These are phyloP conservation scores for Aix galericulata DNA, from an alignment of 2,113 vertebrate species.

Conservation along the genomic window DNA sequence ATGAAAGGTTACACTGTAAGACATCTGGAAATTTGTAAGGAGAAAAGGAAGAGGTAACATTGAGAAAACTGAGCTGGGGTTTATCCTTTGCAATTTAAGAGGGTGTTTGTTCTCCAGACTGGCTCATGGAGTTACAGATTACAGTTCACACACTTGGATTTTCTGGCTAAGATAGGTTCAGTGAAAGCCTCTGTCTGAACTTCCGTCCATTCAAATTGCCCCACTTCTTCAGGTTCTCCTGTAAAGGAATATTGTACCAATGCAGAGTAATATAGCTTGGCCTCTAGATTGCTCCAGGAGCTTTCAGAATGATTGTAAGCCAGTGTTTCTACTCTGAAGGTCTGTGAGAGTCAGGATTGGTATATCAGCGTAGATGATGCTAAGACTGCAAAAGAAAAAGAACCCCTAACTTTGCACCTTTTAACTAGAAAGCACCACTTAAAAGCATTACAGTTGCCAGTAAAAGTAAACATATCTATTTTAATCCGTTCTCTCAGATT, in stretches of 20 bases:
- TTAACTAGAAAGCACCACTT: background rate
- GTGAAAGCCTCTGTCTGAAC: background rate
- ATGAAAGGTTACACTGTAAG: background rate
- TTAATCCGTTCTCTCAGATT: background rate
- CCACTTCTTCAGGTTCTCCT: background rate
- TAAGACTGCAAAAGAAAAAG: constrained; percentile 12
- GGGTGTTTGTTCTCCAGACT: background rate
- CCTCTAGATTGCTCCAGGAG: constrained; percentile 30
- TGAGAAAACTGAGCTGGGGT: background rate
- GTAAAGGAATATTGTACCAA: background rate
- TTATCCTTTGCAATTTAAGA: constrained; percentile 16
- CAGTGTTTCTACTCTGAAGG: background rate
- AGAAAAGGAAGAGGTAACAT: background rate
- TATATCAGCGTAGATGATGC: background rate
- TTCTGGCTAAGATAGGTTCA: background rate
- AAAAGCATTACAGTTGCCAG: background rate
- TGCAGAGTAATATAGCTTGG: constrained; percentile 14
- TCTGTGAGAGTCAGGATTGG: background rate
- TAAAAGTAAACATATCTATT: constrained; percentile 6
- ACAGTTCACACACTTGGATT: background rate
- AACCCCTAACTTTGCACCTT: background rate
- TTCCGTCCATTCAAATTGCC: constrained; percentile 33
- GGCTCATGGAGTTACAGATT: background rate
- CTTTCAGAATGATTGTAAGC: constrained; percentile 26
- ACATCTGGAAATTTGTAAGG: background rate